A percentile compares a stretch with the other conserved stretches of the same genome.
phyloP scores from a whole-genome alignment of 2,113 vertebrate species.

The Struthidea cinerea region DNA sequence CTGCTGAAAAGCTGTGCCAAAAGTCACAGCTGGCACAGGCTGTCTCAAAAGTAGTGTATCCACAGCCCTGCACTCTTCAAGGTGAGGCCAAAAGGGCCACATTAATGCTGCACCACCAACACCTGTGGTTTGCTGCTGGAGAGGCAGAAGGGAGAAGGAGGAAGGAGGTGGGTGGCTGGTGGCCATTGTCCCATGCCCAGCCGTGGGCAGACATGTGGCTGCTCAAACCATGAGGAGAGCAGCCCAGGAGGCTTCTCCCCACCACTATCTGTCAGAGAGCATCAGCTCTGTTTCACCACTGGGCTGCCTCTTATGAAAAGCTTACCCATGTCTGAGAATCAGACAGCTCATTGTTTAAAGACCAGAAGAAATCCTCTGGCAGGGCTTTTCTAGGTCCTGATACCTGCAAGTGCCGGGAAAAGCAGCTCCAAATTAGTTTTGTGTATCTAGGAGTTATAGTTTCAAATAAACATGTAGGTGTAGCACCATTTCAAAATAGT shows the following conservation, averaged over 20 bases:
- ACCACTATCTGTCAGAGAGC: rapidly evolving
- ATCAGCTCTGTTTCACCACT: background rate
- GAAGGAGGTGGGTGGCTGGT: background rate
- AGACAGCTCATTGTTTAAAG: rapidly evolving
- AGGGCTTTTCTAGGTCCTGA: background rate
- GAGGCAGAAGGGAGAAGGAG: background rate
- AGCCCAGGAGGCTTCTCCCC: background rate
- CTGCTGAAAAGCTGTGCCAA: background rate
- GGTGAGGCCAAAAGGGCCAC: background rate
- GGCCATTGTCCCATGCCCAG: background rate
- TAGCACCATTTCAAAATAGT: background rate
- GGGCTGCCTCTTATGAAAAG: background rate
- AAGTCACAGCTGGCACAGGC: background rate
- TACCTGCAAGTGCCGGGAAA: background rate
- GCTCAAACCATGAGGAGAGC: background rate
- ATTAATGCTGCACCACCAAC: background rate
- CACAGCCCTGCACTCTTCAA: background rate
- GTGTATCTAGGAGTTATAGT: background rate
- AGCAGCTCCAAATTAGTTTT: background rate
- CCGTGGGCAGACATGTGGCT: background rate
- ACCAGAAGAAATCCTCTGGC: background rate
- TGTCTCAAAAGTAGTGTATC: background rate
- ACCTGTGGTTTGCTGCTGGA: background rate
- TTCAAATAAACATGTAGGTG: background rate
- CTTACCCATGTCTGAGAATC: background rate